A percentile compares a stretch with the other conserved stretches of the same genome.
Evolutionary conservation across 1,140 invertebrate species (phyloP).

Genomic region (Trypoxylus dichotomus): DNA sequence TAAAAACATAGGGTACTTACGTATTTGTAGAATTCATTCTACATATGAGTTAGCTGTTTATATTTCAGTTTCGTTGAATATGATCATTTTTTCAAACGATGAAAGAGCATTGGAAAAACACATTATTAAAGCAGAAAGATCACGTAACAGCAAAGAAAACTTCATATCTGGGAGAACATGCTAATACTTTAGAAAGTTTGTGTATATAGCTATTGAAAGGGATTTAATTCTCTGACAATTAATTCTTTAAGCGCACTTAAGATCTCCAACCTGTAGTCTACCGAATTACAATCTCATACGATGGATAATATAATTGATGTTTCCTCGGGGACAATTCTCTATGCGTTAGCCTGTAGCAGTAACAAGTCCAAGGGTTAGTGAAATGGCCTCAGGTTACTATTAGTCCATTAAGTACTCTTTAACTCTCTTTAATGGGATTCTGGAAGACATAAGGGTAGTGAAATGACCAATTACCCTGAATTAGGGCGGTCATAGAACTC

Average conservation of each 20-base stretch:
- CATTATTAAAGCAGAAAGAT: no score
- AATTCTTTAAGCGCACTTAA: constrained; percentile 25
- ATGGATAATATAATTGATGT: background rate
- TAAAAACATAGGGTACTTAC: no score
- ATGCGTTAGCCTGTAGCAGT: constrained; percentile 16
- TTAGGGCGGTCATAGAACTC: constrained; percentile 30
- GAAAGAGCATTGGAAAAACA: no score
- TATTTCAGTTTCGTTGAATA: no score
- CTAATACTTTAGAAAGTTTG: no score
- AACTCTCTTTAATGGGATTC: constrained; percentile 31
- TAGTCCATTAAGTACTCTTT: constrained; percentile 30
- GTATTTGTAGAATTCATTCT: no score
- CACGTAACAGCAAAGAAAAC: no score
- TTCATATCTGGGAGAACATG: no score
- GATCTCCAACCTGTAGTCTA: no score
- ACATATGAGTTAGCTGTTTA: no score
- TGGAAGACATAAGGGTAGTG: constrained; percentile 29
- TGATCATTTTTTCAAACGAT: no score
- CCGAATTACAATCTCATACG: background rate
- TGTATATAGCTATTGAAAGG: constrained; percentile 1
- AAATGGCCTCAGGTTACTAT: constrained; percentile 28
- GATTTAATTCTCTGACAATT: constrained; percentile 7
- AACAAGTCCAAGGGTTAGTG: constrained; percentile 22
- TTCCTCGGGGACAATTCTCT: background rate
- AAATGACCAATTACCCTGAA: constrained; percentile 30